These are phyloP conservation scores for Miniopterus natalensis DNA, from an alignment of 2,113 vertebrate genomes.

Conservation along the genomic window DNA sequence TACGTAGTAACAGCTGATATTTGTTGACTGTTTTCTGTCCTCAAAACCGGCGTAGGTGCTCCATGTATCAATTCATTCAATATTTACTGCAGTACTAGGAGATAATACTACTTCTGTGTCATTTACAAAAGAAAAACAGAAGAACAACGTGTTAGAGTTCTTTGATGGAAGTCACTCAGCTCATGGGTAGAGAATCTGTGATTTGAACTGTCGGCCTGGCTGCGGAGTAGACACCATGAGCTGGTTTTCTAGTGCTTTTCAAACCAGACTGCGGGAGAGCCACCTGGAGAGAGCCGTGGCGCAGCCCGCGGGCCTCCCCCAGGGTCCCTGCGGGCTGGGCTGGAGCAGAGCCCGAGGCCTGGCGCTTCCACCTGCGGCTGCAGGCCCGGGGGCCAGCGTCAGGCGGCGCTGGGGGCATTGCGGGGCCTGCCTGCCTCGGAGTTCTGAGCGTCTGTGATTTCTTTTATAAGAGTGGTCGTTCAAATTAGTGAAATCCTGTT, in stretches of 20 bases:
- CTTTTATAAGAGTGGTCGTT: neutral
- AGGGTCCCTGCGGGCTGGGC: neutral
- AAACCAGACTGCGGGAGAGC: no score
- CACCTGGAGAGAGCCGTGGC: neutral
- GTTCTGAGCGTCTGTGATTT: neutral
- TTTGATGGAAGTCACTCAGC: neutral
- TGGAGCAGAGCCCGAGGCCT: no score
- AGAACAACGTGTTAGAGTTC: neutral
- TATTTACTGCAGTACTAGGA: neutral
- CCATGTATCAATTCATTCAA: neutral
- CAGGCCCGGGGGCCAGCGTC: no score
- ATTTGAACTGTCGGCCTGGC: neutral
- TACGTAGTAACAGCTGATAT: neutral
- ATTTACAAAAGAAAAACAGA: neutral
- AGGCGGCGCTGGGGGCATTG: no score
- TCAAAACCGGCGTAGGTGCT: neutral
- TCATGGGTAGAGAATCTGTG: neutral
- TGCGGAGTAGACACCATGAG: neutral
- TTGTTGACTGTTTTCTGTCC: neutral
- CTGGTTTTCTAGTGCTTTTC: neutral
- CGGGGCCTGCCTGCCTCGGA: no score
- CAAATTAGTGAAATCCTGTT: slow-evolving; percentile 3
- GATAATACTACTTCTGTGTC: neutral
- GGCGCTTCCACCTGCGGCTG: no score
- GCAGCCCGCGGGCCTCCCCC: neutral